These are phyloP conservation scores for Pitta sordida DNA, from an alignment of 2,113 vertebrate genomes.

Conservation along the genomic window DNA sequence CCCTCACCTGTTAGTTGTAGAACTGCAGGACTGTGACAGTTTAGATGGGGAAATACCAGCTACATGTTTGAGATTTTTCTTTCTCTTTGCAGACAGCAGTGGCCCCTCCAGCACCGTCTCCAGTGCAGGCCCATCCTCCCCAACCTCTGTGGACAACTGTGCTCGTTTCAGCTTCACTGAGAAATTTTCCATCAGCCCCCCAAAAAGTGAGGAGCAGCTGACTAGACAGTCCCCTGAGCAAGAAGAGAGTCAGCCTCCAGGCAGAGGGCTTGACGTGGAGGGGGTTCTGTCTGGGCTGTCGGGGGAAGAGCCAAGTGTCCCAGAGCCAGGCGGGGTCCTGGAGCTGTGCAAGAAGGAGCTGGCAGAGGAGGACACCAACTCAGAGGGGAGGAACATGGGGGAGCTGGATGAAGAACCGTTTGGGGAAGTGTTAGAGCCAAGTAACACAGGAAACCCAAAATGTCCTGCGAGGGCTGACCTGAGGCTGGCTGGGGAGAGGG, in stretches of 20 bases:
- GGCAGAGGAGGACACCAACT: background rate
- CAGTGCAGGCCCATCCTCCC: conserved; percentile 92
- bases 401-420: background rate
- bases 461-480: background rate
- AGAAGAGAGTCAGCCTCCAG: background rate
- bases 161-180: conserved; percentile 88
- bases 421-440: background rate
- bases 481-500: background rate
- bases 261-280: background rate
- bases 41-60: background rate
- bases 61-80: background rate
- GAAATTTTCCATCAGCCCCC: conserved; percentile 77
- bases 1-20: background rate
- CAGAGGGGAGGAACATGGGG: background rate
- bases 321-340: background rate
- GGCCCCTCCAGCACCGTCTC: conserved; percentile 94
- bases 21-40: background rate
- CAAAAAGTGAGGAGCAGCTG: conserved; percentile 77
- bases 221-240: background rate
- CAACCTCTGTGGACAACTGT: conserved; percentile 83
- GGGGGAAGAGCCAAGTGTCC: background rate
- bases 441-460: background rate
- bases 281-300: background rate
- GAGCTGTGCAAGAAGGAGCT: background rate
- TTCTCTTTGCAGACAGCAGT: conserved; percentile 88